Evolutionary conservation across 2,113 vertebrate species (phyloP), one percentile per base, ranked within the genome.

Genomic region (Cromileptes altivelis): DNA sequence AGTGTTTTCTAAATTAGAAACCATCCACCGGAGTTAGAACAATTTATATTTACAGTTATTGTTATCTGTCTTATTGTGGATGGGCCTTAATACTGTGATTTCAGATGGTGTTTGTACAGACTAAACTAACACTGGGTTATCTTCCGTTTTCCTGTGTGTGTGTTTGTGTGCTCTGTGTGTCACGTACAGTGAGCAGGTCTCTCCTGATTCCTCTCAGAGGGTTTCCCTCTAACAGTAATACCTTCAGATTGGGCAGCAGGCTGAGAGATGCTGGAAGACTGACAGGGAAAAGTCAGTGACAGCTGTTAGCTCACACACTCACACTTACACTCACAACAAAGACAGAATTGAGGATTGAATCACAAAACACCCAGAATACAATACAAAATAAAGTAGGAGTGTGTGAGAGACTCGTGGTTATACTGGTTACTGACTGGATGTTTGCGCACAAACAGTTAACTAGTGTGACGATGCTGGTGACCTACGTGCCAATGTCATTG

Each of bases 401-500:
- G 33, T 0, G 5, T 37, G 71, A 50, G 57, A 63, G n/a, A 67
- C 6, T 27, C 53, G 21, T 0, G 50, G 14, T 70, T 61, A n/a
- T 9, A 13, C 58, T 65, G 2, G 10, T 33, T 33, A 50, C 19
- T 6, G 7, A 58, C 52, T 27, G 4, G 19, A 70, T 53, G 30
- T 45, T 60, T 67, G 12, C 3, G 6, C 57, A 27, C 12, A 30
- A 55, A 53, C 7, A 6, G 7, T 53, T 17, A 4, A 27, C 8
- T 14, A 21, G 18, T 8, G 68, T 70, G n/a, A 30, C 50, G 57
- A 56, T 56, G 56, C 19, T 8, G 18, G 58, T 2, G 23, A 82
- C 95, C 87, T 95, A 99, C 98, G 92, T 97, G 92, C 95, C 94
- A 78, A 99, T 94, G 88, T 99, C 97, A 90, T 99, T 99, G 95